phyloP scores from a whole-genome alignment of 1,140 invertebrate species.

The Littorina saxatilis region DNA sequence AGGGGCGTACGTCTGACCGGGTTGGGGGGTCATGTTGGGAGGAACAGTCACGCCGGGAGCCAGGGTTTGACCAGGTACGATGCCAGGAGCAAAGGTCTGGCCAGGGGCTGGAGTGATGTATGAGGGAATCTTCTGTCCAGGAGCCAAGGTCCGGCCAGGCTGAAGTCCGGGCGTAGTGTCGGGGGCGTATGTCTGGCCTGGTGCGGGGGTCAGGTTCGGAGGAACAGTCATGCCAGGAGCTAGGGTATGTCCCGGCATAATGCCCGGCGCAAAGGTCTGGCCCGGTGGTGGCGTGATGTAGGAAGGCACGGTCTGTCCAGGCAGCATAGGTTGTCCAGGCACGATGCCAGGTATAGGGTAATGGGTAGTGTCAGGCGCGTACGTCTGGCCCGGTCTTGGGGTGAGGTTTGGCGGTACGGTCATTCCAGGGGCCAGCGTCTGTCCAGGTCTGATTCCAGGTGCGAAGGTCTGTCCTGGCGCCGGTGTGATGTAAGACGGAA shows the following conservation, averaged over 20 bases:
- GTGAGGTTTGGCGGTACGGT: conserved; percentile 42
- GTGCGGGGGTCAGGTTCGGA: not conserved
- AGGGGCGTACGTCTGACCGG: conserved; percentile 19
- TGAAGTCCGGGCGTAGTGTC: conserved; percentile 19
- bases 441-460: conserved; percentile 48
- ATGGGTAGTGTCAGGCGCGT: conserved; percentile 52
- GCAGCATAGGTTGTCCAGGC: conserved; percentile 41
- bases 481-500: conserved; percentile 53
- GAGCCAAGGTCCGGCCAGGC: conserved; percentile 41
- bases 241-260: not conserved
- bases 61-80: conserved; percentile 1
- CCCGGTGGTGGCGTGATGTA: not conserved
- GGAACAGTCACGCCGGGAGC: conserved; percentile 6
- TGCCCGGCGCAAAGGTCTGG: conserved; percentile 9
- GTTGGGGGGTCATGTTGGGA: not conserved
- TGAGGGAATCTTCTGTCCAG: conserved; percentile 19
- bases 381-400: conserved; percentile 54
- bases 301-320: not conserved
- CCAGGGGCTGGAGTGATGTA: not conserved
- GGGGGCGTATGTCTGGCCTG: conserved; percentile 17
- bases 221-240: conserved; percentile 9
- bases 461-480: conserved; percentile 55
- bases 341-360: conserved; percentile 38
- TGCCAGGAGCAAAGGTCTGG: conserved; percentile 21
- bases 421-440: conserved; percentile 48